Conservation (phyloP, 2,888 invertebrate species). For the Plagodis pulveraria region DNA sequence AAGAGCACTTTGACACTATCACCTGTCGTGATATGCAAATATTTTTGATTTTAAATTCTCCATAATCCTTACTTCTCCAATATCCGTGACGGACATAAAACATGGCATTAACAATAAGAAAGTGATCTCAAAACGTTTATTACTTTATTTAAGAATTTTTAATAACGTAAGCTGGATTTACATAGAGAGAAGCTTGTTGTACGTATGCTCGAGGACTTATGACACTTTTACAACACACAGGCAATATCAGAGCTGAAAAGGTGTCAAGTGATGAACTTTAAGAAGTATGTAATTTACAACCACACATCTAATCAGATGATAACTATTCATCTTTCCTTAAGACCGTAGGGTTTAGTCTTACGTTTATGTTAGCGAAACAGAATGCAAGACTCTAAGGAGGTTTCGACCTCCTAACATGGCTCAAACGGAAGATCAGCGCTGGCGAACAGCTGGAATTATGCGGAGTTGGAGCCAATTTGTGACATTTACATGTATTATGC, state of each 20-base stretch:
- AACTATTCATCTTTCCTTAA: no score
- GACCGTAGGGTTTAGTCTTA: no score
- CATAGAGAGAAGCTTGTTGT: constrained; percentile 30
- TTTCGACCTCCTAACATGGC: no score
- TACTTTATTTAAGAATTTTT: constrained; percentile 25
- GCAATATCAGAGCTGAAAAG: constrained; percentile 31
- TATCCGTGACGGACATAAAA: constrained; percentile 18
- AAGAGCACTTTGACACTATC: constrained; percentile 1
- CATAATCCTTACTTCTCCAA: constrained; percentile 22
- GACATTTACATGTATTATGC: no score
- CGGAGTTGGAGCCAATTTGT: no score
- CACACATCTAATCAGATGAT: no score
- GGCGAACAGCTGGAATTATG: no score
- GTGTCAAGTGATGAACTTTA: constrained; percentile 24
- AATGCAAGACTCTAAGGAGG: no score
- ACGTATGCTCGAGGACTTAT: constrained; percentile 25
- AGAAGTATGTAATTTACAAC: no score
- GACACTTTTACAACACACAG: constrained; percentile 39
- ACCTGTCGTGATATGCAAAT: constrained; percentile 12
- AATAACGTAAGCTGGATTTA: constrained; percentile 32
- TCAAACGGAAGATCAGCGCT: no score
- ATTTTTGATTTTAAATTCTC: constrained; percentile 2
- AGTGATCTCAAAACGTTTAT: constrained; percentile 31
- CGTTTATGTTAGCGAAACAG: no score
- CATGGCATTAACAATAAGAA: constrained; percentile 22